These are phyloP conservation scores for Astyanax mexicanus DNA, from an alignment of 2,797 vertebrate genomes.

Conservation along the genomic window DNA sequence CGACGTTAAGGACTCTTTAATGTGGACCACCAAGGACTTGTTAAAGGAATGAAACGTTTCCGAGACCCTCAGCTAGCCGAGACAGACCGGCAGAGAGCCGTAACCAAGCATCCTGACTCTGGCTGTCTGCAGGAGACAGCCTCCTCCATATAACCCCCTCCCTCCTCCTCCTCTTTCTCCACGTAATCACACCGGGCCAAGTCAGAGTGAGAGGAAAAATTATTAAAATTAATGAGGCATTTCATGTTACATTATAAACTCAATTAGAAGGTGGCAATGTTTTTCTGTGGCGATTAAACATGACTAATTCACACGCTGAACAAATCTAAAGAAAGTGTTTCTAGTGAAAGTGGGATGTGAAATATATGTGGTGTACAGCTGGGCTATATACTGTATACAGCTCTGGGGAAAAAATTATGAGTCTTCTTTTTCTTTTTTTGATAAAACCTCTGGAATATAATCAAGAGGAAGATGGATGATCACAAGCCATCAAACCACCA, in stretches of 20 bases:
- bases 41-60: slow-evolving; percentile 58
- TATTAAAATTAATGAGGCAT: slow-evolving; percentile 6
- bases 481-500: too few species aligned
- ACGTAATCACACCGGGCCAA: slow-evolving; percentile 16
- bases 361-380: too few species aligned
- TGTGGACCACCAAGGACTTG: slow-evolving; percentile 54
- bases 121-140: slow-evolving; percentile 19
- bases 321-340: slow-evolving; percentile 8
- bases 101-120: slow-evolving; percentile 46
- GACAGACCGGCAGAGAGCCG: slow-evolving; percentile 35
- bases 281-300: background rate
- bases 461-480: too few species aligned
- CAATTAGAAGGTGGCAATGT: background rate
- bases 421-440: too few species aligned
- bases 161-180: background rate
- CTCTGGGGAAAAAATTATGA: too few species aligned
- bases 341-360: background rate
- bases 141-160: background rate
- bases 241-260: slow-evolving; percentile 2
- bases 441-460: too few species aligned
- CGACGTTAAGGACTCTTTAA: slow-evolving; percentile 47
- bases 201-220: background rate
- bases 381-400: too few species aligned
- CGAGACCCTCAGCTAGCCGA: slow-evolving; percentile 37
- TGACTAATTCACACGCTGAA: background rate